Evolutionary conservation across 2,797 vertebrate species (phyloP).

Genomic region (Sebastes umbrosus): DNA sequence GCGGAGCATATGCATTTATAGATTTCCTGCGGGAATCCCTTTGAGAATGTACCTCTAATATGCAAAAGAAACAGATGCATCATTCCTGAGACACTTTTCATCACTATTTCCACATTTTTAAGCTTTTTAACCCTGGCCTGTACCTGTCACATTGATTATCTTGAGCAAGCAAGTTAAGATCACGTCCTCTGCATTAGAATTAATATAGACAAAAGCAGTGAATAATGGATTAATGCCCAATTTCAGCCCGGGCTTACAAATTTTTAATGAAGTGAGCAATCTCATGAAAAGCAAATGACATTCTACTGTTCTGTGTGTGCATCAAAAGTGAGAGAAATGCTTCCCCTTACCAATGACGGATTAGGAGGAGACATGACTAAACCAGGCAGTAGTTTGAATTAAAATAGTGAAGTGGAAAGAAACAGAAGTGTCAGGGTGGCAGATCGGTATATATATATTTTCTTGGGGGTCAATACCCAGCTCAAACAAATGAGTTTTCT

Average conservation of each 20-base stretch:
- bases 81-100: slow-evolving; percentile 19
- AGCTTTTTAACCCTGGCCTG: slow-evolving; percentile 34
- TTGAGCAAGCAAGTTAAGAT: slow-evolving; percentile 39
- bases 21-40: slow-evolving; percentile 56
- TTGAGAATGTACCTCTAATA: slow-evolving; percentile 41
- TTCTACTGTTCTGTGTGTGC: slow-evolving; percentile 1
- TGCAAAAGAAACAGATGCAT: slow-evolving; percentile 41
- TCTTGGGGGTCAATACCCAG: slow-evolving; percentile 6
- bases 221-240: slow-evolving; percentile 53
- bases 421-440: not conserved
- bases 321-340: slow-evolving; percentile 31
- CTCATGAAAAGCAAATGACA: slow-evolving; percentile 49
- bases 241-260: slow-evolving; percentile 38
- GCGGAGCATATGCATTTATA: slow-evolving; percentile 50
- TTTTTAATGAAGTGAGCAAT: slow-evolving; percentile 46
- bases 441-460: slow-evolving; percentile 13
- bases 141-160: slow-evolving; percentile 68
- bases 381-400: slow-evolving; percentile 33
- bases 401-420: slow-evolving; percentile 9
- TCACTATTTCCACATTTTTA: slow-evolving; percentile 13
- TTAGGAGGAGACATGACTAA: slow-evolving; percentile 25
- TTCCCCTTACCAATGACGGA: not conserved
- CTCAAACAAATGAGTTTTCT: slow-evolving; percentile 21
- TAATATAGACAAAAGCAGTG: slow-evolving; percentile 42
- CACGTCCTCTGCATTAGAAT: slow-evolving; percentile 40